A percentile compares a stretch with the other conserved stretches of the same genome.
Evolutionary conservation across 2,797 vertebrate genomes (phyloP).

Genomic region (Allobates femoralis): DNA sequence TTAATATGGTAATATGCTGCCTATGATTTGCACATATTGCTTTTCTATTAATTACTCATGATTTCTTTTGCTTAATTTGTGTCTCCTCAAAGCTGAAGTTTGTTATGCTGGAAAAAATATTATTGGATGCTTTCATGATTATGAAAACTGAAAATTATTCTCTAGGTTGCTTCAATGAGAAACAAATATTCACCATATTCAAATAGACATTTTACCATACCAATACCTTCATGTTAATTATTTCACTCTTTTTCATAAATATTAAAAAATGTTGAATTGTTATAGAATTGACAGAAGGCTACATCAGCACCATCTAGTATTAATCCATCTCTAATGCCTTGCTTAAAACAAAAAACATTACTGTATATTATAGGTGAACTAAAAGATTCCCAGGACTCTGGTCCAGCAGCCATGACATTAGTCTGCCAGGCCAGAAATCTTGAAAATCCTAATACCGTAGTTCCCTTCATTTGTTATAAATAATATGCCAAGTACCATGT

Average conservation of each 20-base stretch:
- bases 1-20: constrained; percentile 71
- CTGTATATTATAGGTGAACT: too few species aligned
- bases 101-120: constrained; percentile 64
- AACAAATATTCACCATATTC: constrained; percentile 10
- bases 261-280: neutral
- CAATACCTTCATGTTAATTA: neutral
- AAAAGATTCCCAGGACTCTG: too few species aligned
- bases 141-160: constrained; percentile 35
- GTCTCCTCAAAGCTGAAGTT: constrained; percentile 66
- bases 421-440: too few species aligned
- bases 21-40: constrained; percentile 64
- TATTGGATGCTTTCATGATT: constrained; percentile 47
- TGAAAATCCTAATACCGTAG: too few species aligned
- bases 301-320: neutral
- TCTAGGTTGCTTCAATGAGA: constrained; percentile 21
- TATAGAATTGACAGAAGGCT: neutral
- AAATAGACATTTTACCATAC: neutral
- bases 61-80: constrained; percentile 68
- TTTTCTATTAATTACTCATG: constrained; percentile 71
- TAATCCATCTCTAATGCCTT: neutral
- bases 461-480: too few species aligned
- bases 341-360: neutral
- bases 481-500: too few species aligned
- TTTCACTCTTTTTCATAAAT: neutral
- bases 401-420: too few species aligned